These are phyloP conservation scores for Rhopilema esculentum DNA, from an alignment of 30 jellyfish, hydroid and myxozoan species.

Conservation along the genomic window DNA sequence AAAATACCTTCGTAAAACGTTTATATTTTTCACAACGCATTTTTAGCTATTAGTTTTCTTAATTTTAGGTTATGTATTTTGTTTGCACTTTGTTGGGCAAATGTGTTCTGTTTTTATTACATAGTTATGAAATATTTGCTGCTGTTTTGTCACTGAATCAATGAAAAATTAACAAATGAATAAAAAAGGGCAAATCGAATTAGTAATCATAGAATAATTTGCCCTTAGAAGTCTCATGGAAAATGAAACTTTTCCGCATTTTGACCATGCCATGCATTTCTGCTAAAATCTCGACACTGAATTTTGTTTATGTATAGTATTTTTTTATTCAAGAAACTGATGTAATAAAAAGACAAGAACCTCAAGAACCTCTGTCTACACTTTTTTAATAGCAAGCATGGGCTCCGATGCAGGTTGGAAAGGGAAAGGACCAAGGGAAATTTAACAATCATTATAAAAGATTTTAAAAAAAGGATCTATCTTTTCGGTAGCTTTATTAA, in stretches of 20 bases:
- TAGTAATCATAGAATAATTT: constrained; percentile 8
- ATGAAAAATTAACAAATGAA: neutral
- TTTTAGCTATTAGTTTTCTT: constrained; percentile 6
- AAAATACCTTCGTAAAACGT: constrained; percentile 13
- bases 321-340: neutral
- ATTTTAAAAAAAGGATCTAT: neutral
- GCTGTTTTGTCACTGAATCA: constrained; percentile 23
- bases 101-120: neutral
- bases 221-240: constrained; percentile 2
- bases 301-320: neutral
- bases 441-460: neutral
- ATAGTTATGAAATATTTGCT: constrained; percentile 13
- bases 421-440: neutral
- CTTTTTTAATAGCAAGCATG: neutral
- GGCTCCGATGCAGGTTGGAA: neutral
- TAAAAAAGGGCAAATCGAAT: constrained; percentile 6
- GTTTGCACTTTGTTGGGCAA: constrained; percentile 21
- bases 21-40: constrained; percentile 5
- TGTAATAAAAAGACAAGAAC: neutral
- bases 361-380: neutral
- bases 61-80: constrained; percentile 14
- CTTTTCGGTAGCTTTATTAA: neutral
- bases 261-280: constrained; percentile 1
- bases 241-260: neutral
- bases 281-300: constrained; percentile 10